Percentiles rank a stretch among this genome's conserved stretches.
Evolutionary conservation across 2,888 invertebrate species (phyloP).

Genomic region (Trissonchulus latispiculum): DNA sequence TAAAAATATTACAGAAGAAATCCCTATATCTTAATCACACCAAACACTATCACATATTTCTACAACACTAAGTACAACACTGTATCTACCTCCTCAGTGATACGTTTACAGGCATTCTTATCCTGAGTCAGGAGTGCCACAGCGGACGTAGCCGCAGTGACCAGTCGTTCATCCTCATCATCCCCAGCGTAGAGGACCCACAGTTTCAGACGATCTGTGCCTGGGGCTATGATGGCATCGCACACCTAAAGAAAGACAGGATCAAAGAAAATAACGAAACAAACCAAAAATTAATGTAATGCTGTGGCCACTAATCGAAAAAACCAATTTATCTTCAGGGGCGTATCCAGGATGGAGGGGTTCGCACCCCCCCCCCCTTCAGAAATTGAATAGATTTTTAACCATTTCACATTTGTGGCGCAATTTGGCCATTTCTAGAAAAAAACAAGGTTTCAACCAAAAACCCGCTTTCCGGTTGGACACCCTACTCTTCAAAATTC

Average conservation of each 20-base stretch:
- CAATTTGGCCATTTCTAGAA: no score
- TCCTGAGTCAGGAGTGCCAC: constrained; percentile 29
- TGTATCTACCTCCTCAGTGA: constrained; percentile 27
- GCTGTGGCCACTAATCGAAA: no score
- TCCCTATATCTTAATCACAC: not conserved
- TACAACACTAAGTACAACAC: not conserved
- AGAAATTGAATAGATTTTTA: no score
- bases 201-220: constrained; percentile 40
- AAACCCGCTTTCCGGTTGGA: no score
- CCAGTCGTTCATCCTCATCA: constrained; percentile 35
- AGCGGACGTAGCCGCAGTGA: constrained; percentile 30
- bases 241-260: constrained; percentile 10
- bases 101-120: constrained; percentile 31
- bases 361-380: no score
- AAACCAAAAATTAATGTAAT: no score
- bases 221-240: constrained; percentile 26
- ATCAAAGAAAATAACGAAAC: not conserved
- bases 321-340: no score
- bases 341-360: no score
- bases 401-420: no score
- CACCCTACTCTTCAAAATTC: no score
- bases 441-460: no score
- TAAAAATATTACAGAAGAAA: not conserved
- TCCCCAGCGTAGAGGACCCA: constrained; percentile 41
- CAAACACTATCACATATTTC: not conserved